Evolutionary conservation across 2,888 invertebrate species (phyloP).

Genomic region (Hymenopus coronatus): DNA sequence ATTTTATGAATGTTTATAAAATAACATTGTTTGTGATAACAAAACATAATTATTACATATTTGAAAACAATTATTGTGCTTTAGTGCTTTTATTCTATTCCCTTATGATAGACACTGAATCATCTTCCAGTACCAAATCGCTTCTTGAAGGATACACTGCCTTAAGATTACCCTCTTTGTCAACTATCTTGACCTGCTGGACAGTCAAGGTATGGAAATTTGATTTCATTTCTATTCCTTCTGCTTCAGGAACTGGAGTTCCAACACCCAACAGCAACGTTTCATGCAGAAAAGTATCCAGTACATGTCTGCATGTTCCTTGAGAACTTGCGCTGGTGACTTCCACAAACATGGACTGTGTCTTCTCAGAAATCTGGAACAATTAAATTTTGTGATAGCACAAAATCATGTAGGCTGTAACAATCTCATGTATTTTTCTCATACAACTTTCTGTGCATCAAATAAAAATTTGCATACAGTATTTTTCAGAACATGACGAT

Average conservation of each 20-base stretch:
- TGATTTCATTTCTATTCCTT: slow-evolving; percentile 22
- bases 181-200: slow-evolving; percentile 68
- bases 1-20: no score
- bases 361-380: slow-evolving; percentile 63
- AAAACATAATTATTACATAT: not conserved
- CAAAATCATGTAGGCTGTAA: no score
- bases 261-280: slow-evolving; percentile 56
- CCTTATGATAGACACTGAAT: slow-evolving; percentile 9
- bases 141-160: slow-evolving; percentile 76
- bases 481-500: no score
- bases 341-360: slow-evolving; percentile 68
- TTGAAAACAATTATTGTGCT: not conserved
- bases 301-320: slow-evolving; percentile 62
- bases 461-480: no score
- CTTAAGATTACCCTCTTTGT: slow-evolving; percentile 66
- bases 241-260: slow-evolving; percentile 40
- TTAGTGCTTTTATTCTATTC: not conserved
- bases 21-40: not conserved
- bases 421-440: no score
- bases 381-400: not conserved
- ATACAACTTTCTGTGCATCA: no score
- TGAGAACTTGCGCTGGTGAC: slow-evolving; percentile 70
- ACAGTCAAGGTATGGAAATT: slow-evolving; percentile 47
- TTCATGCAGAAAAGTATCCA: slow-evolving; percentile 65
- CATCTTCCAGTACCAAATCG: slow-evolving; percentile 61